Conservation (phyloP, 2,113 vertebrate genomes). For the Poicephalus meyeri region DNA sequence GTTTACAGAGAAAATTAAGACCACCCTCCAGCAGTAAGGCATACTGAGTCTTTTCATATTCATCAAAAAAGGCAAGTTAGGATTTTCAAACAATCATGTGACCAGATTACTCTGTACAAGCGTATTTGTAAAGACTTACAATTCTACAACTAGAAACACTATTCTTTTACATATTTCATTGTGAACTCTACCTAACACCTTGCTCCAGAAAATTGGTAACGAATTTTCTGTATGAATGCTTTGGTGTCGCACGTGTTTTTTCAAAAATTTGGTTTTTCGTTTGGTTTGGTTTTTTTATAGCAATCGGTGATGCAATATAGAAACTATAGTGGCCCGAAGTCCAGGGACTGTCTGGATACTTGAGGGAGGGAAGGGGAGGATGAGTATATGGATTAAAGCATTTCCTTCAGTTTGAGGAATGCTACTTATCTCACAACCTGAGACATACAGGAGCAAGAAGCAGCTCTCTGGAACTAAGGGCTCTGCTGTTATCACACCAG, state of each 20-base stretch:
- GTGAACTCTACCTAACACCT: neutral
- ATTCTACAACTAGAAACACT: neutral
- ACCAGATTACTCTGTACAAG: neutral
- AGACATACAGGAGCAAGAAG: neutral
- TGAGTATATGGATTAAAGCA: neutral
- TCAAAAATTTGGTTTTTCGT: neutral
- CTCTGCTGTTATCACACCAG: neutral
- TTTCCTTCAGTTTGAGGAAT: neutral
- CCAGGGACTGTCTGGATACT: rapidly evolving
- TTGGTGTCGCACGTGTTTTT: neutral
- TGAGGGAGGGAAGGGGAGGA: neutral
- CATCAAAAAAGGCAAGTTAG: neutral
- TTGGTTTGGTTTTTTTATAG: neutral
- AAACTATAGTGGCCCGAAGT: neutral
- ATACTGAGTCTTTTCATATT: neutral
- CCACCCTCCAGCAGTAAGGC: neutral
- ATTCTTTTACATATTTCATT: neutral
- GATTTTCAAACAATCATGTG: neutral
- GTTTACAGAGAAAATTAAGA: neutral
- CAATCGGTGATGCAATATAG: neutral
- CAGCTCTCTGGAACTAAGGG: neutral
- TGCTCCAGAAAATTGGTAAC: neutral
- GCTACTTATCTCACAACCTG: neutral
- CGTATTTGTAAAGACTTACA: neutral
- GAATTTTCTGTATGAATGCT: neutral